Conservation (phyloP, 2,797 vertebrate genomes). For the Sebastes taczanowskii region DNA sequence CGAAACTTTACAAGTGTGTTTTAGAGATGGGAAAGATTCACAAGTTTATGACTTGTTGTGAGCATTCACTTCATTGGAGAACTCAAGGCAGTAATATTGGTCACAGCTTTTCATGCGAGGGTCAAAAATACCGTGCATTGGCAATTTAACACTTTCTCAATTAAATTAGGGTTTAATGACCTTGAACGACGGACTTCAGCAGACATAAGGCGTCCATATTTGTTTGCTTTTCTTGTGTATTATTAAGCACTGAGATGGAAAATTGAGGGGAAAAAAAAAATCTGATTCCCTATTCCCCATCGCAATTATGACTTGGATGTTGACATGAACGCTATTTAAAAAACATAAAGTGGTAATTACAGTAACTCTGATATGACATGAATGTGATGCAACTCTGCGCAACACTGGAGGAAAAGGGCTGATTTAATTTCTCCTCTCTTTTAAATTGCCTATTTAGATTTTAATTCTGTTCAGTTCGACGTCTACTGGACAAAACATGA, state of each 20-base stretch:
- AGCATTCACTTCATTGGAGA: background rate
- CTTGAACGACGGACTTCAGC: background rate
- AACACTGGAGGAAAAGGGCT: background rate
- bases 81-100: background rate
- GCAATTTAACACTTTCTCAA: background rate
- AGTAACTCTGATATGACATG: background rate
- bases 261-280: background rate
- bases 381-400: background rate
- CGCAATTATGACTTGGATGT: background rate
- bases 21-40: background rate
- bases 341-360: background rate
- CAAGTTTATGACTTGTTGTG: background rate
- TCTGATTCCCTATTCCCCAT: background rate
- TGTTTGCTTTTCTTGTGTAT: background rate
- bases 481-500: background rate
- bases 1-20: too few relatives aligned
- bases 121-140: background rate
- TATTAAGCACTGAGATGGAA: background rate
- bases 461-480: background rate
- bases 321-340: background rate
- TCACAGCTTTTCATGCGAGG: too few relatives aligned
- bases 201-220: background rate
- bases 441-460: background rate
- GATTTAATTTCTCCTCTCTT: background rate
- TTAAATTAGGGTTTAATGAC: background rate